These are phyloP conservation scores for Panulirus ornatus DNA, from an alignment of 1,140 invertebrate genomes.

Conservation along the genomic window DNA sequence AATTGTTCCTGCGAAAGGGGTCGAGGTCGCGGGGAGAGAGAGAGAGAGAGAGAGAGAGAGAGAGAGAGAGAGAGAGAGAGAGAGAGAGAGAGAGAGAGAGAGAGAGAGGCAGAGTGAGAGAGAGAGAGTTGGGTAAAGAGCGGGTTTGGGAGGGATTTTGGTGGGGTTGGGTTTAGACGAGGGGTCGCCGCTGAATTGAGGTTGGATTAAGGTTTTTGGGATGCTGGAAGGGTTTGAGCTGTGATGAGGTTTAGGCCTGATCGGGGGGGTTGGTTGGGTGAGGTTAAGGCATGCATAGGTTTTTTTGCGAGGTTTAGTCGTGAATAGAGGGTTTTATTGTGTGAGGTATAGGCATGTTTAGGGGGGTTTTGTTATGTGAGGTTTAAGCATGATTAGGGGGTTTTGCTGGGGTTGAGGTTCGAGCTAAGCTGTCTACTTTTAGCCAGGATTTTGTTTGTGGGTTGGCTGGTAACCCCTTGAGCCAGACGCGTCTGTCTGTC, in stretches of 20 bases:
- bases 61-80: not conserved
- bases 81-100: not conserved
- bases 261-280: not conserved
- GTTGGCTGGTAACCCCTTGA: too few relatives aligned
- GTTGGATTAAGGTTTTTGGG: too few relatives aligned
- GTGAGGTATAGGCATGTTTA: not conserved
- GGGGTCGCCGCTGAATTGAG: too few relatives aligned
- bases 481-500: too few relatives aligned
- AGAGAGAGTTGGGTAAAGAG: slow-evolving; percentile 15
- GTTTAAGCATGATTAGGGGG: not conserved
- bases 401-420: not conserved
- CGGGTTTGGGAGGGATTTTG: not conserved
- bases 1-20: not conserved
- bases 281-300: not conserved
- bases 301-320: not conserved
- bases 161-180: too few relatives aligned
- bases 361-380: not conserved
- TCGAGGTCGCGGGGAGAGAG: not conserved
- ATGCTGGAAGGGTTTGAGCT: too few relatives aligned
- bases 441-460: too few relatives aligned
- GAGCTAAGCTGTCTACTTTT: too few relatives aligned
- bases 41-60: slow-evolving; percentile 9
- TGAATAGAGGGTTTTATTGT: not conserved
- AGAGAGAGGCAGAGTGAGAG: slow-evolving; percentile 20
- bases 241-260: too few relatives aligned